Evolutionary conservation across 2,113 vertebrate genomes (phyloP).

Genomic region (Phodopus roborovskii): DNA sequence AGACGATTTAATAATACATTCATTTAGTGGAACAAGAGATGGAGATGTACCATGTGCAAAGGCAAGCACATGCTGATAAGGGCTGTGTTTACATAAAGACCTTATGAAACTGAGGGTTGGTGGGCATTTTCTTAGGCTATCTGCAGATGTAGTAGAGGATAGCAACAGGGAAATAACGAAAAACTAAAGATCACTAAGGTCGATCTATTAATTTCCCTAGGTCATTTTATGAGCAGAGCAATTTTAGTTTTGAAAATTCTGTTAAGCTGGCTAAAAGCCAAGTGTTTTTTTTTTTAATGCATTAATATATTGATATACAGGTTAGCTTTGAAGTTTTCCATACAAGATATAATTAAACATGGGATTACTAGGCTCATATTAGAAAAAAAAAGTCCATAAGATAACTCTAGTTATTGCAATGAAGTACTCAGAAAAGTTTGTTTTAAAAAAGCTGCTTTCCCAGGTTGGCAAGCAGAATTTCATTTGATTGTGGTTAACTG

Average conservation of each 20-base stretch:
- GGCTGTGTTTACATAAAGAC: background rate
- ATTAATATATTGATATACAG: background rate
- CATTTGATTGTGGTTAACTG: background rate
- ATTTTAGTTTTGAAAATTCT: constrained; percentile 1
- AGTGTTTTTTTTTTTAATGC: background rate
- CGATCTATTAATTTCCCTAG: background rate
- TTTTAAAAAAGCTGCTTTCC: background rate
- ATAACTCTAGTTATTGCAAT: background rate
- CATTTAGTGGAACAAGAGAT: background rate
- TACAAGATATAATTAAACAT: background rate
- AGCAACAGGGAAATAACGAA: background rate
- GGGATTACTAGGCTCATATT: background rate
- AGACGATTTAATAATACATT: background rate
- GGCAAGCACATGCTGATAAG: background rate
- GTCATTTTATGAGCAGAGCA: background rate
- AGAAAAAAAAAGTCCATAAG: background rate
- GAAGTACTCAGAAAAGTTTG: background rate
- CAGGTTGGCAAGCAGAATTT: background rate
- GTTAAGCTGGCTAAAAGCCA: background rate
- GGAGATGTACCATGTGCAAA: background rate
- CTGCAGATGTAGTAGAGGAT: background rate
- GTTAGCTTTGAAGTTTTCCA: background rate
- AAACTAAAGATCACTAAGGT: background rate
- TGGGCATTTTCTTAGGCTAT: too few species aligned
- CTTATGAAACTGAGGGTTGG: background rate